These are phyloP conservation scores for Notodonta ziczac DNA, from an alignment of 2,888 invertebrate genomes.

Conservation along the genomic window DNA sequence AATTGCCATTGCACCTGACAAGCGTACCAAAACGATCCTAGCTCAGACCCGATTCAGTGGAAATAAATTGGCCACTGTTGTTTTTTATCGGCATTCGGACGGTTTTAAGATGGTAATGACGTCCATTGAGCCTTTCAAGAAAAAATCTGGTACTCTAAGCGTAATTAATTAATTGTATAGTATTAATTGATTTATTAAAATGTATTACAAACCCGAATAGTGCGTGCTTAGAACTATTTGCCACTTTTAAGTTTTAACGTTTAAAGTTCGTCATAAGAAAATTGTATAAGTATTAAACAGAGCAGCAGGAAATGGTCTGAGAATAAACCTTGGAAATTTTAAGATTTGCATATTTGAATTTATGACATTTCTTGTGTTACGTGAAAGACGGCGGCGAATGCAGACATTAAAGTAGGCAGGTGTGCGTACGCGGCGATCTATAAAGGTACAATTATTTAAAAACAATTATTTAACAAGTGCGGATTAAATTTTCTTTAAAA, in stretches of 20 bases:
- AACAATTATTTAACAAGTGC: no score
- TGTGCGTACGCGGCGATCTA: slow-evolving; percentile 14
- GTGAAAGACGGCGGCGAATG: slow-evolving; percentile 23
- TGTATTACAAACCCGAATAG: no score
- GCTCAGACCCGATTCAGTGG: slow-evolving; percentile 25
- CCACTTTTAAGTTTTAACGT: neutral
- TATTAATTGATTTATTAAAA: no score
- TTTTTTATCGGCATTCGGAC: slow-evolving; percentile 34
- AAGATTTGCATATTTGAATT: slow-evolving; percentile 32
- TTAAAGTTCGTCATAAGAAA: neutral
- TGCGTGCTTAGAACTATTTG: neutral
- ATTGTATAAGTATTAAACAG: no score
- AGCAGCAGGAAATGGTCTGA: slow-evolving; percentile 5
- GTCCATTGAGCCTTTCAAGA: no score
- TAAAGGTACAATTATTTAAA: no score
- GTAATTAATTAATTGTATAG: no score
- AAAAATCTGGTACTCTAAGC: no score
- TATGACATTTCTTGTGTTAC: slow-evolving; percentile 24
- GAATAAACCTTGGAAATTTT: slow-evolving; percentile 16
- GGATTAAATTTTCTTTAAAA: neutral
- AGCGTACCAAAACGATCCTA: slow-evolving; percentile 50
- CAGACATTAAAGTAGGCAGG: slow-evolving; percentile 25
- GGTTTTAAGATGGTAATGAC: slow-evolving; percentile 33
- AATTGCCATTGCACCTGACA: slow-evolving; percentile 73
- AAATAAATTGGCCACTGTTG: slow-evolving; percentile 30